Conservation (phyloP, 2,113 vertebrate species). For the Xenotilapia longispinis region DNA sequence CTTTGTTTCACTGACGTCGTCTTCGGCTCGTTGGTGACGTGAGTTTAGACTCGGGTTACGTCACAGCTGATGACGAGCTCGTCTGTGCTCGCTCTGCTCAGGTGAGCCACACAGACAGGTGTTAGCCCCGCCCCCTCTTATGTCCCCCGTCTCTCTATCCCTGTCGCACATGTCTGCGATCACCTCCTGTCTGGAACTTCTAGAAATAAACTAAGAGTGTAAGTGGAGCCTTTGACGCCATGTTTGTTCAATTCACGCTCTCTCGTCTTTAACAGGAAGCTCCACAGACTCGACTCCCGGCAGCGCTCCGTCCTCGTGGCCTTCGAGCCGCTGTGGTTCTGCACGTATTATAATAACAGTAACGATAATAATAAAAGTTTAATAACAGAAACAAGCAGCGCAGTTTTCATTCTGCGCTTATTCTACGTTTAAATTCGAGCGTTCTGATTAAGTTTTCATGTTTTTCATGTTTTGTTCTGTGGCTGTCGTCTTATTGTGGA, state of each 20-base stretch:
- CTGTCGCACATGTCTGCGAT: rapidly evolving
- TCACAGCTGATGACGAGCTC: neutral
- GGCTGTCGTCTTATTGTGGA: no score
- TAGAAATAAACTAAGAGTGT: neutral
- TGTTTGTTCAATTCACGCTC: rapidly evolving
- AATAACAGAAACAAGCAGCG: neutral
- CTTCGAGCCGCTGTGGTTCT: neutral
- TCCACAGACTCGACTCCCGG: rapidly evolving
- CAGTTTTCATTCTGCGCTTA: no score
- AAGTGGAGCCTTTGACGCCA: neutral
- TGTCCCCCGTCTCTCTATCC: rapidly evolving
- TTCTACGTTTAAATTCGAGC: no score
- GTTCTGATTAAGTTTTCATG: no score
- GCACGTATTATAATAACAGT: neutral
- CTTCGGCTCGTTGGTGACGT: rapidly evolving
- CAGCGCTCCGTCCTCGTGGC: neutral
- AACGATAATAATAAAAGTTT: rapidly evolving
- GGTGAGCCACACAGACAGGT: neutral
- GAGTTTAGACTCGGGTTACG: rapidly evolving
- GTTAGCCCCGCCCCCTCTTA: rapidly evolving
- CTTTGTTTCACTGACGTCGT: neutral
- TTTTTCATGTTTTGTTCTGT: no score
- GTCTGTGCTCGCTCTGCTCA: neutral
- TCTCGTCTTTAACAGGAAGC: neutral
- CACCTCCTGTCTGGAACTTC: rapidly evolving